Evolutionary conservation across 2,113 vertebrate genomes (phyloP).

Genomic region (Aspidoscelis tigris): DNA sequence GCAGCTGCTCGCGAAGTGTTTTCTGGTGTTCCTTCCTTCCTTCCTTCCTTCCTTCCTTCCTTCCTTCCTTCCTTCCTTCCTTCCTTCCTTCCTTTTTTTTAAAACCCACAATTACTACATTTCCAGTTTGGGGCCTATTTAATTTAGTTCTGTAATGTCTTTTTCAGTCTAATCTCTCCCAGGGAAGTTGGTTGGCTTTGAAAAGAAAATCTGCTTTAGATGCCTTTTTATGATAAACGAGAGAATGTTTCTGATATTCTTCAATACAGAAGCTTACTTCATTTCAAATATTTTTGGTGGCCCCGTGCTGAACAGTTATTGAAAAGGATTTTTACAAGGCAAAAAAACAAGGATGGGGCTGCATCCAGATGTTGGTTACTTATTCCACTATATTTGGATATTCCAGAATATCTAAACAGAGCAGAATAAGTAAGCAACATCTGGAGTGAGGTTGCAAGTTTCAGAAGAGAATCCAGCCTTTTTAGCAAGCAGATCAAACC

Average conservation of each 20-base stretch:
- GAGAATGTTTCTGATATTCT: constrained; percentile 13
- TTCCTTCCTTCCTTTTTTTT: too few species aligned
- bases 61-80: background rate
- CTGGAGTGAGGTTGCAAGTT: background rate
- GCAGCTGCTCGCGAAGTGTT: constrained; percentile 40
- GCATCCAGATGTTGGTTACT: too few species aligned
- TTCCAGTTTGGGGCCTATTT: constrained; percentile 38
- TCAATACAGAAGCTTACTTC: constrained; percentile 28
- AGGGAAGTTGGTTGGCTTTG: constrained; percentile 27
- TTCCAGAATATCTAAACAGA: too few species aligned
- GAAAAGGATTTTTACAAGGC: constrained; percentile 35
- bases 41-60: too few species aligned
- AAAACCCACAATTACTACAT: constrained; percentile 8
- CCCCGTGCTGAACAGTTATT: background rate
- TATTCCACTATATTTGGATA: too few species aligned
- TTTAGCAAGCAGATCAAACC: background rate
- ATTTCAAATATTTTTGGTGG: constrained; percentile 37
- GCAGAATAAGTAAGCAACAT: too few species aligned
- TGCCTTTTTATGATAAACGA: background rate
- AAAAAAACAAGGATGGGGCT: background rate
- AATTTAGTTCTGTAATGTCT: constrained; percentile 42
- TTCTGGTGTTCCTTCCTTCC: constrained; percentile 23
- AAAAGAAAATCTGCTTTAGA: constrained; percentile 30
- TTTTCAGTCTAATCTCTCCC: constrained; percentile 41
- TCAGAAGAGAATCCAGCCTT: background rate